Evolutionary conservation across 2,113 vertebrate genomes (phyloP).

Genomic region (Muntiacus muntjak): DNA sequence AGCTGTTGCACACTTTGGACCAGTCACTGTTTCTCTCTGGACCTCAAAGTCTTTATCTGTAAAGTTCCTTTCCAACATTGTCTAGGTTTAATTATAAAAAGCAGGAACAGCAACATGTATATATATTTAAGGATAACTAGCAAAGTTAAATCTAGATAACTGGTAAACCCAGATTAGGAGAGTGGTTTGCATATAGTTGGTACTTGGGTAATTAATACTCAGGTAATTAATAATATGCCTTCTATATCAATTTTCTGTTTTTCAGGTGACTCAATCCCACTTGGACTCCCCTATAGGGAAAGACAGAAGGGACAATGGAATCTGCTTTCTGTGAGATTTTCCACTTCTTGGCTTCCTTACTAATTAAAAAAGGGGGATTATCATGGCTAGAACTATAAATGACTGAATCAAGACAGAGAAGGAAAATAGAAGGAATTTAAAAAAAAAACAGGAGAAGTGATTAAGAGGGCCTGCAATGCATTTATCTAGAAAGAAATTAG

Average conservation of each 20-base stretch:
- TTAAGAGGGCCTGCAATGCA: background rate
- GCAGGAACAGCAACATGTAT: background rate
- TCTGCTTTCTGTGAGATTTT: conserved; percentile 5
- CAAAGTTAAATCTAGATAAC: background rate
- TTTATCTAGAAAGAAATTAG: background rate
- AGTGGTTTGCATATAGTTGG: background rate
- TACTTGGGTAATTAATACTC: conserved; percentile 28
- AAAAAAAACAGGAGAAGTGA: background rate
- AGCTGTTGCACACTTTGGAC: background rate
- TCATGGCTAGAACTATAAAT: background rate
- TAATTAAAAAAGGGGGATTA: background rate
- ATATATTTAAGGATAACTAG: background rate
- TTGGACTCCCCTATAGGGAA: conserved; percentile 7
- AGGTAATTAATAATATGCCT: conserved; percentile 25
- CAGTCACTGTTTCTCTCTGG: conserved; percentile 13
- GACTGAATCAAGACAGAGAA: background rate
- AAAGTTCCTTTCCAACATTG: background rate
- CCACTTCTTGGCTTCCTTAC: background rate
- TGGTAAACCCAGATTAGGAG: background rate
- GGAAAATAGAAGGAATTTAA: background rate
- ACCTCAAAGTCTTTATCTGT: background rate
- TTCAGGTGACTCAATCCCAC: conserved; percentile 34
- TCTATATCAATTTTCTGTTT: conserved; percentile 26
- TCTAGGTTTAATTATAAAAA: conserved; percentile 19
- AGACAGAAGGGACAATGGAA: conserved; percentile 1